Percentiles rank a stretch among this genome's conserved stretches.
Conservation (phyloP, 2,888 invertebrate genomes). For the Megalurothrips usitatus region DNA sequence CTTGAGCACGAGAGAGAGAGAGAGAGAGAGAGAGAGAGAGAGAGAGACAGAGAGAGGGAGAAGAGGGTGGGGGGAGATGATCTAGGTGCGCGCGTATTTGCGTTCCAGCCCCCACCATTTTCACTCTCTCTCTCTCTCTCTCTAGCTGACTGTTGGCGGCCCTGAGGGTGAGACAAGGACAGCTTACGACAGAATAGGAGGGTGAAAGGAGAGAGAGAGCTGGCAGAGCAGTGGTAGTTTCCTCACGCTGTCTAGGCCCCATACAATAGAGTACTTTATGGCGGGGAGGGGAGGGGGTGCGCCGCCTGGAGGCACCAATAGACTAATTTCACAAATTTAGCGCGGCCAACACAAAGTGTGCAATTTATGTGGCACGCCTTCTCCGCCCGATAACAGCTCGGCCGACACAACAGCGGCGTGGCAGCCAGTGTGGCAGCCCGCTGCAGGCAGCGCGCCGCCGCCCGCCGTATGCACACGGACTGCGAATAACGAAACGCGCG, state of each 20-base stretch:
- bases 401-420: not conserved
- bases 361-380: constrained; percentile 5
- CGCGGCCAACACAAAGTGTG: not conserved
- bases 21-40: too few species aligned
- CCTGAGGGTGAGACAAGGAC: not conserved
- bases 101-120: too few species aligned
- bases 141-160: too few species aligned
- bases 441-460: not conserved
- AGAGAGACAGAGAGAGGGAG: too few species aligned
- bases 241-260: not conserved
- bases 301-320: not conserved
- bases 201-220: not conserved
- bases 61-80: too few species aligned
- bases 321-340: constrained; percentile 24
- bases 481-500: too few species aligned
- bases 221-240: too few species aligned
- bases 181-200: not conserved
- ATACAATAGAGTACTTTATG: not conserved
- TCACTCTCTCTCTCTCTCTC: too few species aligned
- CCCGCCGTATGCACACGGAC: too few species aligned
- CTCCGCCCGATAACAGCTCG: not conserved
- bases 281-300: not conserved
- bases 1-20: not conserved
- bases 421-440: not conserved
- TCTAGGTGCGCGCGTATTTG: too few species aligned